Percentiles rank a stretch among this genome's conserved stretches.
Evolutionary conservation across 2,888 invertebrate species (phyloP).

Genomic region (Heliconius ismenius): DNA sequence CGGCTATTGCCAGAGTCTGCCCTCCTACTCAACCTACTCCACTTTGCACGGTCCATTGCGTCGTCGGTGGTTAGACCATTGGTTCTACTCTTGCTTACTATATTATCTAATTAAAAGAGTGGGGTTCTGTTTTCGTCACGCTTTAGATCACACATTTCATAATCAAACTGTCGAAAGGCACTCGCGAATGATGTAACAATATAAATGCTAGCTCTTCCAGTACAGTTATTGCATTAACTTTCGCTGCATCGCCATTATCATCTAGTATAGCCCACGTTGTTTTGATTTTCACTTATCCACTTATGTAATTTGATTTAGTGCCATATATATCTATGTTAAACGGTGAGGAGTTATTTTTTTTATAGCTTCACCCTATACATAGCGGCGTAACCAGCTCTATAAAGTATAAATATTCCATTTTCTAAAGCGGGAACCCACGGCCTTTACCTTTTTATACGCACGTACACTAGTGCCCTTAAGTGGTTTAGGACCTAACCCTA

Average conservation of each 20-base stretch:
- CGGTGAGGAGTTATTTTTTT: not conserved
- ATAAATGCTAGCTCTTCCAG: slow-evolving; percentile 39
- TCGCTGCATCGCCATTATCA: slow-evolving; percentile 36
- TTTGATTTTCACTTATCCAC: slow-evolving; percentile 22
- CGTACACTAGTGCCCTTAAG: too few relatives aligned
- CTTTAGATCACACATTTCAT: slow-evolving; percentile 41
- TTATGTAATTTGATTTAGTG: not conserved
- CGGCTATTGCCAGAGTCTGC: too few relatives aligned
- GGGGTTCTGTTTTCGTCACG: not conserved
- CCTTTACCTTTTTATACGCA: too few relatives aligned
- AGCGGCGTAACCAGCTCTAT: too few relatives aligned
- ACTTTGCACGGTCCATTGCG: too few relatives aligned
- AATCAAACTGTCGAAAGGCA: slow-evolving; percentile 46
- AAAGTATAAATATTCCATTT: too few relatives aligned
- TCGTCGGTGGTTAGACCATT: too few relatives aligned
- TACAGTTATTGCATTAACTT: slow-evolving; percentile 37
- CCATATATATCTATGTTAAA: not conserved
- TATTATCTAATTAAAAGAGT: not conserved
- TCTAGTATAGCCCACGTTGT: slow-evolving; percentile 20
- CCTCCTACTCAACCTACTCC: too few relatives aligned
- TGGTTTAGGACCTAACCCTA: not conserved
- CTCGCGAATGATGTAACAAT: slow-evolving; percentile 41
- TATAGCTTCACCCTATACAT: too few relatives aligned
- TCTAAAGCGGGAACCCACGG: too few relatives aligned
- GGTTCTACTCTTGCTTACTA: too few relatives aligned